These are phyloP conservation scores for Papilio machaon DNA, from an alignment of 1,140 invertebrate species.

Conservation along the genomic window DNA sequence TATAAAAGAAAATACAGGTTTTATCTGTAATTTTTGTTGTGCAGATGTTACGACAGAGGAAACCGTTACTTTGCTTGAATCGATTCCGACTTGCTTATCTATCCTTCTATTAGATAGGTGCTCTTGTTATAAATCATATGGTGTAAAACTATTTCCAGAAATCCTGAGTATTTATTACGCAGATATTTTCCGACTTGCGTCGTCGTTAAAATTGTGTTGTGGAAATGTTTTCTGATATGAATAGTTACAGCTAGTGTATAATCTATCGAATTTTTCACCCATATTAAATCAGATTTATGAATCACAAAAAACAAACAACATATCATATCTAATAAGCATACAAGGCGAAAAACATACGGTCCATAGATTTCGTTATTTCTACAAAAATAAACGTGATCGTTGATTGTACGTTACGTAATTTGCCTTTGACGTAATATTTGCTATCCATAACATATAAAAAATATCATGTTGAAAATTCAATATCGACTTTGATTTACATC, in stretches of 20 bases:
- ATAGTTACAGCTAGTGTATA: neutral
- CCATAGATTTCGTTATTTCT: neutral
- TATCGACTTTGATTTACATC: neutral
- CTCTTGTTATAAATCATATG: neutral
- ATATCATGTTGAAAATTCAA: neutral
- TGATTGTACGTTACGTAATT: neutral
- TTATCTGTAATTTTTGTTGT: neutral
- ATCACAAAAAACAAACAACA: neutral
- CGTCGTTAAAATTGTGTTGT: neutral
- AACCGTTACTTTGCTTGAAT: neutral
- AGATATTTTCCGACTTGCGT: neutral
- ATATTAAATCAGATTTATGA: neutral
- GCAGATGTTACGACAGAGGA: neutral
- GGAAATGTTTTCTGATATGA: neutral
- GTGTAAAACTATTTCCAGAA: slow-evolving; percentile 3
- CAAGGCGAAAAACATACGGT: neutral
- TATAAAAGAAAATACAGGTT: too few species aligned
- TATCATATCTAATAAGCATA: neutral
- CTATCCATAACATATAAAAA: neutral
- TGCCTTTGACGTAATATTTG: neutral
- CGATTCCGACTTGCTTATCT: neutral
- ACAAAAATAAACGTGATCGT: neutral
- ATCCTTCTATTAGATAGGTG: neutral
- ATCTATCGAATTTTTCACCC: neutral
- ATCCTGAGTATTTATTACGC: neutral